Evolutionary conservation across 2,888 invertebrate genomes (phyloP), one percentile per base, ranked within the genome.

Genomic region (Oeneis ivallda): DNA sequence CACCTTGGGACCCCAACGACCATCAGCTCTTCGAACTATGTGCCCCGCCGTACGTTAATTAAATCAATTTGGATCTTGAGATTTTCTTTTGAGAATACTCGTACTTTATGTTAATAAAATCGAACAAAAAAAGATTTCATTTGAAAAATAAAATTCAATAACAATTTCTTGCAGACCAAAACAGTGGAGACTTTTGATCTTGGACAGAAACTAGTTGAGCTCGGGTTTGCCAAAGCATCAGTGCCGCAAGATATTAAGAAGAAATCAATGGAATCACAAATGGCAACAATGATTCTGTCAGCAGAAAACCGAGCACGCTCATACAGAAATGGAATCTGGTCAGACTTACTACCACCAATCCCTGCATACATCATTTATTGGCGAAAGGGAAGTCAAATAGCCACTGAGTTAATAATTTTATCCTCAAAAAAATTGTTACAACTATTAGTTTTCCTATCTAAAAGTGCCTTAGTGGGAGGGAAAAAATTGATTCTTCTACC

Each of bases 321-420:
- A 47, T 82, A 78, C 62, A 79, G 92, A 10, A 86, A 87, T 71
- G 92, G 92, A 4, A 82, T 92, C 56, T 92, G 92, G 92, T 87
- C 85, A 5, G 88, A 92, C 7, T 75, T 71, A n/a, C 81, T 92
- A 2, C 90, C 91, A 9, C 90, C 90, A 3, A 66, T 89, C 34
- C 92, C 92, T 1, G 3, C 76, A 1, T 88, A 91, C 72, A 72
- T 87, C 9, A 73, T 84, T 15, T 86, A 84, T 66, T 90, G 88
- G 89, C 80, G 90, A 45, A 91, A 87, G 74, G 84, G 86, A 9
- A 79, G 80, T 54, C 76, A 82, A 68, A 17, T 82, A 1, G 71
- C 80, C 15, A 68, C 69, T 39, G 79, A 83, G 41, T 26, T 87
- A 10, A 17, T 82, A 10, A 47, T 81, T 56, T 57, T 84, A 2